Percentiles rank a stretch among this genome's conserved stretches.
Conservation (phyloP, 1,140 invertebrate species). For the Eueides isabella region DNA sequence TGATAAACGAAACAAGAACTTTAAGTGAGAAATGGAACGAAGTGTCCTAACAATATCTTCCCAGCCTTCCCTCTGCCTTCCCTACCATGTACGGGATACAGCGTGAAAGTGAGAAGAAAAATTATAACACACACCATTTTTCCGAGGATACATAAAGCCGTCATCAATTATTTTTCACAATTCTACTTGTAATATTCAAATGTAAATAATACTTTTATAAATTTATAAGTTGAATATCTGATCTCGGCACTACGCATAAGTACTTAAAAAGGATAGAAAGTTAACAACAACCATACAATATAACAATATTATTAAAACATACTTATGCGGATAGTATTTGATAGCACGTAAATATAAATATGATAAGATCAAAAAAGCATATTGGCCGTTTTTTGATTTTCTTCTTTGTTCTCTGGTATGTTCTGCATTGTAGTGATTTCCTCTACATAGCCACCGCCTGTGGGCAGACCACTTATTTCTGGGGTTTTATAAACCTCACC, state of each 20-base stretch:
- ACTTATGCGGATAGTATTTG: background rate
- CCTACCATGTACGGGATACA: background rate
- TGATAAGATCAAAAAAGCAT: background rate
- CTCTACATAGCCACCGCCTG: background rate
- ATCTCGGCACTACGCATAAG: no score
- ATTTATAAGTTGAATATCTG: no score
- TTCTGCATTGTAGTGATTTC: background rate
- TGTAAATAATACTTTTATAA: no score
- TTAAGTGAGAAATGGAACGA: no score
- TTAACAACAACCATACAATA: background rate
- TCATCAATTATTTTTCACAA: no score
- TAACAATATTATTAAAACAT: background rate
- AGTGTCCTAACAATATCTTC: background rate
- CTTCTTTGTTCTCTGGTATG: background rate
- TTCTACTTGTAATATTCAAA: no score
- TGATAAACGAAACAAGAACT: no score
- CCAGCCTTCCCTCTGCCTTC: background rate
- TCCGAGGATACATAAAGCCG: no score
- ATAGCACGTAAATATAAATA: background rate
- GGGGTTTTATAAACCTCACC: background rate
- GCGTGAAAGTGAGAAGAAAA: no score
- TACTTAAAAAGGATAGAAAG: background rate
- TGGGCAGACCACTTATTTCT: background rate
- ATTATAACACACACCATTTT: no score
- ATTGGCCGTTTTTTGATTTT: background rate